Conservation (phyloP, 2,797 vertebrate species). For the Loris lydekkerianus region DNA sequence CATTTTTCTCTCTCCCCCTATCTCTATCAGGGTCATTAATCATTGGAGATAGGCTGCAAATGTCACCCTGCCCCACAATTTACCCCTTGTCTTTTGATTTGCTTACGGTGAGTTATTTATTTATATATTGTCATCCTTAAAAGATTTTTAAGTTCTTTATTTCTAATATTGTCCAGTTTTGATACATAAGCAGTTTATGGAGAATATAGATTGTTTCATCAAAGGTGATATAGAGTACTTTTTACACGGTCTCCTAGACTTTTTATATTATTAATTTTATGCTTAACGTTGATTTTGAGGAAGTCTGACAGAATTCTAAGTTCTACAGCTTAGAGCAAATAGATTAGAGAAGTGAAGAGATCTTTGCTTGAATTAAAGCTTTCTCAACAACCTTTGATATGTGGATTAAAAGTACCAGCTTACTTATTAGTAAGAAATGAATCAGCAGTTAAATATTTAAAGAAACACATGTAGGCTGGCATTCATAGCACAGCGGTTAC, state of each 20-base stretch:
- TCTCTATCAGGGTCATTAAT: not conserved
- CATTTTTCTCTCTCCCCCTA: not conserved
- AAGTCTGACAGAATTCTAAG: not conserved
- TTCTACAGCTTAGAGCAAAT: not conserved
- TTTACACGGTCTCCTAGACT: not conserved
- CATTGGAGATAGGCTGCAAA: not conserved
- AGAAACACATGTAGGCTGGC: not conserved
- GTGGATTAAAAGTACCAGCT: not conserved
- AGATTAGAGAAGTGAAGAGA: not conserved
- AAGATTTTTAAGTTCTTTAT: not conserved
- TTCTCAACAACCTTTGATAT: not conserved
- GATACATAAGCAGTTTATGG: not conserved
- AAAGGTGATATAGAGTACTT: not conserved
- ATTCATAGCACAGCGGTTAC: too few relatives aligned
- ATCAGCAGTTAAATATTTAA: conserved; percentile 23
- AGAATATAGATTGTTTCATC: not conserved
- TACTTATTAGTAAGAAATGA: not conserved
- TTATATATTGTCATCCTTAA: not conserved
- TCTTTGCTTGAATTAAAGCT: conserved; percentile 5
- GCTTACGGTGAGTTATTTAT: not conserved
- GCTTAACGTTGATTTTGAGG: not conserved
- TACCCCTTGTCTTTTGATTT: not conserved
- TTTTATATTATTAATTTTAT: not conserved
- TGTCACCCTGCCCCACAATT: not conserved
- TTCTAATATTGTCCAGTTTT: conserved; percentile 17